These are phyloP conservation scores for Cylloceria caligata DNA, from an alignment of 2,888 invertebrate species.

Conservation along the genomic window DNA sequence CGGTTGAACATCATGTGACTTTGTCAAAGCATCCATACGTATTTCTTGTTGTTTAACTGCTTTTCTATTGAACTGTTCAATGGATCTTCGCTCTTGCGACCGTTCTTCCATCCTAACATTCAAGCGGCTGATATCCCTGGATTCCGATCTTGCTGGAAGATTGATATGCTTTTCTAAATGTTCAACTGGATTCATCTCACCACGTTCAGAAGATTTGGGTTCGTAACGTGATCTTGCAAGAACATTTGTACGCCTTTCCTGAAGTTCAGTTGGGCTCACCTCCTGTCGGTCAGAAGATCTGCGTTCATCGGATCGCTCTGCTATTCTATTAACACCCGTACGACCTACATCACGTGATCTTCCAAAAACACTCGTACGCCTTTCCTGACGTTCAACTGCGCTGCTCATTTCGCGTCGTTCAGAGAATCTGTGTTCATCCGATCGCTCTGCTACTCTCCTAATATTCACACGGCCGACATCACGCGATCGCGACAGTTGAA, in stretches of 20 bases:
- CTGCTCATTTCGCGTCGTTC: slow-evolving; percentile 22
- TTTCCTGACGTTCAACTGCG: slow-evolving; percentile 23
- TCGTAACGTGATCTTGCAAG: slow-evolving; percentile 4
- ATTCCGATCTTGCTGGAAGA: not conserved
- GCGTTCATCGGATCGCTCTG: slow-evolving; percentile 17
- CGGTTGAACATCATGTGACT: not conserved
- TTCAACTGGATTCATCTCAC: not conserved
- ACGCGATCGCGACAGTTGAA: slow-evolving; percentile 15
- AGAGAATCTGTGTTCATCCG: slow-evolving; percentile 37
- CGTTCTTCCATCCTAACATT: slow-evolving; percentile 11
- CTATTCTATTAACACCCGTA: not conserved
- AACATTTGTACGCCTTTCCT: not conserved
- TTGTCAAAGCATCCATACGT: not conserved
- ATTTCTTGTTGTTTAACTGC: slow-evolving; percentile 30
- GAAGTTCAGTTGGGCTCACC: slow-evolving; percentile 17
- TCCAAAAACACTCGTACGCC: slow-evolving; percentile 1
- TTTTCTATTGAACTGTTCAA: slow-evolving; percentile 18
- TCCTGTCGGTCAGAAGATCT: slow-evolving; percentile 36
- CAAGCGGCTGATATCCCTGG: not conserved
- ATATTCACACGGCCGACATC: slow-evolving; percentile 20
- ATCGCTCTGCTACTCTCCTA: slow-evolving; percentile 33
- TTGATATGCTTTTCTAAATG: slow-evolving; percentile 31
- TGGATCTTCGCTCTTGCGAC: slow-evolving; percentile 6
- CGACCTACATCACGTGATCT: slow-evolving; percentile 4
- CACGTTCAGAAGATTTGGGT: slow-evolving; percentile 16